Evolutionary conservation across 2,888 invertebrate species (phyloP), one percentile per base, ranked within the genome.

Genomic region (Sclerodermus sp.): DNA sequence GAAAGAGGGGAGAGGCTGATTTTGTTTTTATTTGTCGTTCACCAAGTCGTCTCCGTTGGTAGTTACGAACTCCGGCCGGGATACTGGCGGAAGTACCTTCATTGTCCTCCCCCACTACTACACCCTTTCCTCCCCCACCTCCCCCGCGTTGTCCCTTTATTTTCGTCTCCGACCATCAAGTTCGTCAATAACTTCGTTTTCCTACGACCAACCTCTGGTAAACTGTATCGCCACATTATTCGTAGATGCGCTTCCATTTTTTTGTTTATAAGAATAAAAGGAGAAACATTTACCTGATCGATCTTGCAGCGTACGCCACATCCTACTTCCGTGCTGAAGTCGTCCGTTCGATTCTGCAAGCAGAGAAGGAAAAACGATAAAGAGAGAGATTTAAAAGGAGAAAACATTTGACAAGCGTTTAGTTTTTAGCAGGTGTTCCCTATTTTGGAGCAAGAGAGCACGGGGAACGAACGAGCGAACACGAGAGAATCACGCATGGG

Each of bases 221-320:
- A n/a, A n/a, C n/a, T n/a, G n/a, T n/a, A n/a, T n/a, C n/a, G n/a
- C n/a, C n/a, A n/a, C n/a, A n/a, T n/a, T n/a, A n/a, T n/a, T n/a
- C n/a, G n/a, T n/a, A n/a, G n/a, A n/a, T n/a, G n/a, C n/a, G n/a
- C n/a, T n/a, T n/a, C n/a, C n/a, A n/a, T n/a, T n/a, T n/a, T n/a
- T n/a, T n/a, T n/a, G n/a, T n/a, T n/a, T n/a, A n/a, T n/a, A 23
- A 23, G 23, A 23, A 8, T 8, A 23, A 23, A 23, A 34, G 4
- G 34, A 12, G 6, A 12, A 8, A 23, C 23, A 18, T 55, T 81
- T 81, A 89, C 89, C 83, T 89, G 88, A 75, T 86, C 84, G 51
- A 87, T 83, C 74, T 85, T 87, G 79, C 89, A 89, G 55, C 85
- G 84, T 34, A 83, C 82, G 31, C 86, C 87, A 67, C 89, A 89